Base-by-base conservation (phyloP, 1,140 invertebrate genomes). In the Artemia franciscana region DNA sequence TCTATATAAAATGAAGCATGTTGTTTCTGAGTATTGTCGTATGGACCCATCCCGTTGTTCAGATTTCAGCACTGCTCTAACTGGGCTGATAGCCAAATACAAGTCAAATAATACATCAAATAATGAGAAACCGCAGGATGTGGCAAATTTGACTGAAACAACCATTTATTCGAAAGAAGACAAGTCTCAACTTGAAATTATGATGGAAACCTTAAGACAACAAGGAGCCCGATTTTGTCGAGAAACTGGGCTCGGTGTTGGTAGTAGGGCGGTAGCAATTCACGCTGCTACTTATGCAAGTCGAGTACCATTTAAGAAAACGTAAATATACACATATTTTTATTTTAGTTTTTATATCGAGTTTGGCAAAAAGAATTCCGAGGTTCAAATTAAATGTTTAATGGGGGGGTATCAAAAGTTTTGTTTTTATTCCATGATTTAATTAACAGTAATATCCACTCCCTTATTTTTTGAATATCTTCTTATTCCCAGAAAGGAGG, bases 11-110 rank as follows among this genome's bases (percentile, higher is more conserved):
- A 23, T 60, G 9, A 60, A 60, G 30, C 28, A 60, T 21, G 26
- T 60, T 9, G 30, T 60, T 23, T 60, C 60, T 15, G 60, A 60
- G 60, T 60, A 28, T 27, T 60, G 60, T 23, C 60, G 60, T 18
- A 23, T 26, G 23, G 30, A 60, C n/a, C 26, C 60, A 4, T 23
- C 24, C 5, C 60, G 26, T 24, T 60, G 60, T n/a, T 28, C 60
- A 7, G 60, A 60, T 28, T 21, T 60, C n/a, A 28, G 60, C 27
- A 28, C 7, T n/a, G 18, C 30, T 2, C 30, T 24, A 23, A 60
- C 26, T 15, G 30, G 24, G n/a, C 30, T 60, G n/a, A 24, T 7
- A 2, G 24, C 26, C 7, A 60, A 61, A 61, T 60, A 30, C 12
- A 62, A 30, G 12, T 21, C 15, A 3, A 26, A 60, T n/a, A 24